Evolutionary conservation across 1,140 invertebrate genomes (phyloP), one percentile per base, ranked within the genome.

Genomic region (Halesus radiatus): DNA sequence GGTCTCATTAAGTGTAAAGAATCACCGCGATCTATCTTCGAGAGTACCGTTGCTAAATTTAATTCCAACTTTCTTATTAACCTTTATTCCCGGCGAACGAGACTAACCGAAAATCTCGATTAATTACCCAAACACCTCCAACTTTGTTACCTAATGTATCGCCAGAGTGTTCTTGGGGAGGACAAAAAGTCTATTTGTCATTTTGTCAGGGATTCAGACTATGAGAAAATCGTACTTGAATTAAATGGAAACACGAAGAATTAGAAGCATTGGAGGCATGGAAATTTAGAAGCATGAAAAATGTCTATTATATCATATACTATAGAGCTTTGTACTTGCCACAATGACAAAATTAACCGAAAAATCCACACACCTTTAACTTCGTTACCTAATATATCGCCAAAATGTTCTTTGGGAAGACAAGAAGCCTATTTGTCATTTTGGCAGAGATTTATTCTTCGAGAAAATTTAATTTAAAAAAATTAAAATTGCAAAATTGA

Each of bases 1-100:
- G 22, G 62, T 66, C 62, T 32, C 62, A 29, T 66, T 66, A 66
- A 66, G 62, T 26, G 62, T 66, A 66, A 66, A 66, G 62, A 66
- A 66, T 66, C 16, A 29, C 62, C 10, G 0, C 62, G 13, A 66
- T 66, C 29, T 29, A 37, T 66, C 62, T 66, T 66, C 62, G 26
- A 15, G 22, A 66, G 26, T 26, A 7, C 62, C 62, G 26, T 32
- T 29, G 62, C 62, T 29, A 26, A 66, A 66, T 66, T 66, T 66
- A 66, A 66, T 66, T 66, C 62, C 62, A 66, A 66, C 22, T 29
- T 29, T 26, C 62, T 66, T 37, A 66, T 66, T 66, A 66, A 66
- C 62, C 62, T 66, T 66, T 66, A 29, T 22, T n/a, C 29, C 62
- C 29, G 29, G 29, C 62, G 26, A 66, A 66, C 62, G 62, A 15